phyloP scores from a whole-genome alignment of 2,797 vertebrate species.

The Sebastiscus tertius region DNA sequence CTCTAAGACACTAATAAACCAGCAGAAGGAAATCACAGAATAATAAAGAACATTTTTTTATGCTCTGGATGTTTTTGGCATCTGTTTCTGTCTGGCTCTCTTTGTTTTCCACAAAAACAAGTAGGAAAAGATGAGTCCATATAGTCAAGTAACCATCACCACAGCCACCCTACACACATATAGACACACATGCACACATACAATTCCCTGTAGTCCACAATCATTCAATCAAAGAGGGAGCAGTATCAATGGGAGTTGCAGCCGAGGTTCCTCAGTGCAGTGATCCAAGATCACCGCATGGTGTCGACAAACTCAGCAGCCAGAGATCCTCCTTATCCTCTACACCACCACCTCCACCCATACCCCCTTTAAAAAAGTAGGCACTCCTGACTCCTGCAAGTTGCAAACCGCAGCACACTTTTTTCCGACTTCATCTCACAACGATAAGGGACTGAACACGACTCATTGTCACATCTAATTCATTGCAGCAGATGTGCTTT shows the following conservation, averaged over 20 bases:
- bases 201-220: constrained; percentile 53
- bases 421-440: not conserved
- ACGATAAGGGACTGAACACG: not conserved
- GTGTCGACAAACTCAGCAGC: constrained; percentile 71
- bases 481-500: not conserved
- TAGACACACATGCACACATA: not conserved
- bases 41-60: not conserved
- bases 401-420: constrained; percentile 28
- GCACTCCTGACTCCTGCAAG: constrained; percentile 38
- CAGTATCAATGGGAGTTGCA: constrained; percentile 49
- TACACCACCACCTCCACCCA: not conserved
- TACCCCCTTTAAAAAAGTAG: not conserved
- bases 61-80: not conserved
- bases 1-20: not conserved
- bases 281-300: constrained; percentile 51
- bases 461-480: not conserved
- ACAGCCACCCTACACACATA: not conserved
- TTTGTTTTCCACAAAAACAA: not conserved
- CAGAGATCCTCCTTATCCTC: not conserved
- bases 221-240: constrained; percentile 58
- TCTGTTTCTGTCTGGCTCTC: not conserved
- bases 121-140: not conserved
- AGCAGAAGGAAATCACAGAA: not conserved
- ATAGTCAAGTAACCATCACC: not conserved
- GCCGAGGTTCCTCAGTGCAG: constrained; percentile 11